A percentile compares a stretch with the other conserved stretches of the same genome.
These are phyloP conservation scores for Cloeon dipterum DNA, from an alignment of 2,888 invertebrate genomes.

Conservation along the genomic window DNA sequence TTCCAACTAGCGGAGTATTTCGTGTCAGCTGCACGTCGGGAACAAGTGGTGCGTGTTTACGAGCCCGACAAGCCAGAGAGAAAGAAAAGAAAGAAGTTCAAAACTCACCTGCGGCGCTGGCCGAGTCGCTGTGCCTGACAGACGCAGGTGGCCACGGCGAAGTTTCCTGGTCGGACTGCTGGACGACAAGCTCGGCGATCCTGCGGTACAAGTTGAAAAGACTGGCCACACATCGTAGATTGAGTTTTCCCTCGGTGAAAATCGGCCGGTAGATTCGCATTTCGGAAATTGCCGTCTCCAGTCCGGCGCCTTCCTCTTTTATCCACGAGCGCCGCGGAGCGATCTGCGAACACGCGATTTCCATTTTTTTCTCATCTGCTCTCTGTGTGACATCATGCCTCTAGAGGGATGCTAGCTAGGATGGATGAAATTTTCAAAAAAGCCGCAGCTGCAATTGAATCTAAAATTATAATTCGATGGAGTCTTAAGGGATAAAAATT, in stretches of 20 bases:
- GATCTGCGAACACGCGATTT: background rate
- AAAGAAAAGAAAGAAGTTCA: no score
- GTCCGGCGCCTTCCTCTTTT: background rate
- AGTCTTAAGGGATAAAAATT: no score
- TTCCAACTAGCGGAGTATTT: no score
- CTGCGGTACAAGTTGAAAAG: conserved; percentile 5
- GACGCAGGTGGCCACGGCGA: conserved; percentile 1
- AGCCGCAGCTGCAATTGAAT: no score
- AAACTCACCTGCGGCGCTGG: background rate
- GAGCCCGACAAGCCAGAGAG: no score
- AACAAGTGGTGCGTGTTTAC: no score
- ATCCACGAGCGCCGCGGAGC: background rate
- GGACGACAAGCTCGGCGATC: background rate
- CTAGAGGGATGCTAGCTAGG: no score
- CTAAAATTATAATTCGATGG: no score
- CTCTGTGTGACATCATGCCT: no score
- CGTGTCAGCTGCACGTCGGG: no score
- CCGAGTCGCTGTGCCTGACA: background rate
- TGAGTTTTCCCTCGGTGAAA: conserved; percentile 1
- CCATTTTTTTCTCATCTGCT: background rate
- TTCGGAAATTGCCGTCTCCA: background rate
- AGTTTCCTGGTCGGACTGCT: background rate
- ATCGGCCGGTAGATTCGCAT: background rate
- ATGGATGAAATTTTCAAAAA: no score
- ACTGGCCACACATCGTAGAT: conserved; percentile 4